Percentiles rank a stretch among this genome's conserved stretches.
Evolutionary conservation across 1,140 invertebrate species (phyloP).

Genomic region (Batillaria attramentaria): DNA sequence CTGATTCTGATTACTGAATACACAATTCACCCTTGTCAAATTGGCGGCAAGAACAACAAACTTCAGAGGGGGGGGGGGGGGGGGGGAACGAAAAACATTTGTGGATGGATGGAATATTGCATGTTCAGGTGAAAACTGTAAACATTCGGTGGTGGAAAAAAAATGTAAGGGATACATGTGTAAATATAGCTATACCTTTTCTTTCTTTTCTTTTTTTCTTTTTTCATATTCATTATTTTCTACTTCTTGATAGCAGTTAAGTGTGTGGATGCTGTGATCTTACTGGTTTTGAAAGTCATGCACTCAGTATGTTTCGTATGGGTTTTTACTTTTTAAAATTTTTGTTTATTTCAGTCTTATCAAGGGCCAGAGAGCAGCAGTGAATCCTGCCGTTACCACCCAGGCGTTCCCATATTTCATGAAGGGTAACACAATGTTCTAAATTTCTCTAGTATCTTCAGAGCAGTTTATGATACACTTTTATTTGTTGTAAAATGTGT

Average conservation of each 20-base stretch:
- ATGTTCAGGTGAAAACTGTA: background rate
- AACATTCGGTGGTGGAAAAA: background rate
- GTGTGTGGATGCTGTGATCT: background rate
- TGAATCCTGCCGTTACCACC: constrained; percentile 85
- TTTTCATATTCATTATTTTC: background rate
- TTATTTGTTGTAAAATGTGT: too few relatives aligned
- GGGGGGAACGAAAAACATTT: background rate
- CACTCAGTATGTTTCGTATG: too few relatives aligned
- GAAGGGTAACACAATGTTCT: constrained; percentile 78
- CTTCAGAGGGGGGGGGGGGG: background rate
- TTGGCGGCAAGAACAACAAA: too few relatives aligned
- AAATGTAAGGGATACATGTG: background rate
- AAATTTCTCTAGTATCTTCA: too few relatives aligned
- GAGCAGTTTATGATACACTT: too few relatives aligned
- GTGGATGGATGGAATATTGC: background rate
- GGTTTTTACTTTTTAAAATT: too few relatives aligned
- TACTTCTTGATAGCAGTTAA: background rate
- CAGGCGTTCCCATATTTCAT: constrained; percentile 94
- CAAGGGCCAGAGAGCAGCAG: constrained; percentile 79
- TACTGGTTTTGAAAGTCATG: too few relatives aligned
- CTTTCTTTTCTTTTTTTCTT: too few relatives aligned
- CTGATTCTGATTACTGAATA: too few relatives aligned
- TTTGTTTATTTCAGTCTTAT: constrained; percentile 76
- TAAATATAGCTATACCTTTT: background rate
- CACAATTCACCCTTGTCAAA: too few relatives aligned